Evolutionary conservation across 2,888 invertebrate genomes (phyloP), one percentile per base, ranked within the genome.

Genomic region (Ligdia adustata): DNA sequence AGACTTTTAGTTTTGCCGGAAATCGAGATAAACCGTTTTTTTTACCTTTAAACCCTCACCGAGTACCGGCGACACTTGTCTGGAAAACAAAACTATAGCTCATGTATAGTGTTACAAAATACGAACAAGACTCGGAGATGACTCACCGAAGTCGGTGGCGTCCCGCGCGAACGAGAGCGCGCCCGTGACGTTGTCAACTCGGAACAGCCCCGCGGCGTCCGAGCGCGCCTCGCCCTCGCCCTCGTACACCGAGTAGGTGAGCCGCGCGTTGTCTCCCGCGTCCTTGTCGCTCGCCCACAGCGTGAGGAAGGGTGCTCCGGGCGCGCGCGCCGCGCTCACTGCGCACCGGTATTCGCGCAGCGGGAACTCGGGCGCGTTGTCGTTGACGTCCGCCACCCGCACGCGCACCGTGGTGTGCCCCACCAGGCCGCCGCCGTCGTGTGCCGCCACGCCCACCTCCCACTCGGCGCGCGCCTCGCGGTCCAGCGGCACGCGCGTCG

Each of bases 321-420:
- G 77, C 42, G 82, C 66, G 51, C 75, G 75, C 66, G 78, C 79
- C 26, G 91, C 88, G 59, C 92, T 92, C 55, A 95, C 93, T 45
- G 93, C 93, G 18, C 94, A 93, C 79, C 95, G 94, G 79, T 97
- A 97, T 79, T 96, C 94, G 57, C 92, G 92, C 47, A 95, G 87
- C 53, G 93, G 88, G 79, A 97, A 97, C 43, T 83, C 84, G 0
- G 98, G 98, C 37, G 93, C 88, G 79, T 96, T 95, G 77, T 98
- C 97, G 82, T 97, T 97, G 55, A 93, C 92, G 83, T 98, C 98
- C 12, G 91, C 89, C 33, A 98, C 94, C 75, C 93, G 93, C 26
- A 98, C 95, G 77, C 95, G 92, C 55, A 97, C 93, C 18, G 92
- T 91, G 28, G 96, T 91, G 79, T 95, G 95, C 11, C 94, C 94